Conservation (phyloP, 2,797 vertebrate species). For the Mormyrops attenuatus region DNA sequence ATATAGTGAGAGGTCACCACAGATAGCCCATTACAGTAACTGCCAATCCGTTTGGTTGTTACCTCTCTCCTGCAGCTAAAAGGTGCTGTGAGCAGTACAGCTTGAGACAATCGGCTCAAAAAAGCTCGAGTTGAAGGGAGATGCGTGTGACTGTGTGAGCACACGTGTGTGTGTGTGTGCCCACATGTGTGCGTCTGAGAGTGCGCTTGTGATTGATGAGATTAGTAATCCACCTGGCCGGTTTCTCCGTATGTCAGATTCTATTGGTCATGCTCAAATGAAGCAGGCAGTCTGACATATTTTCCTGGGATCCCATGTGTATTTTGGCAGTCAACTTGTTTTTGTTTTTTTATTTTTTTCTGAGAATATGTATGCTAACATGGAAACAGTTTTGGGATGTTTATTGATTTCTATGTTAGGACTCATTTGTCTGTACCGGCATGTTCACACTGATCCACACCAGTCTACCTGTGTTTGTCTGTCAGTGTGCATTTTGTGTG, state of each 20-base stretch:
- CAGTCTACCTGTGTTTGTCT: not conserved
- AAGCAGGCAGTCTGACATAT: conserved; percentile 35
- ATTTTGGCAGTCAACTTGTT: conserved; percentile 19
- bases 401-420: not conserved
- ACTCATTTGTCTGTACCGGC: not conserved
- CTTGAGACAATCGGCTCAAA: conserved; percentile 49
- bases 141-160: not conserved
- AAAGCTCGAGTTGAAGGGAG: conserved; percentile 43
- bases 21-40: conserved; percentile 71
- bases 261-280: conserved; percentile 42
- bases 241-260: not conserved
- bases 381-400: conserved; percentile 32
- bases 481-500: not conserved
- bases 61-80: conserved; percentile 43
- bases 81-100: conserved; percentile 50
- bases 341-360: conserved; percentile 28
- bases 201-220: conserved; percentile 6
- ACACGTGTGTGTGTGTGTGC: not conserved
- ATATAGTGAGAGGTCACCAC: conserved; percentile 74
- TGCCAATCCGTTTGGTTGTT: conserved; percentile 66
- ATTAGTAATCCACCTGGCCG: not conserved
- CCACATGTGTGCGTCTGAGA: not conserved
- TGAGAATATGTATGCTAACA: not conserved
- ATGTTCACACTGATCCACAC: not conserved
- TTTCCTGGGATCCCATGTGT: conserved; percentile 40